Base-by-base conservation (phyloP, 2,113 vertebrate genomes). In the Coracopsis vasa region DNA sequence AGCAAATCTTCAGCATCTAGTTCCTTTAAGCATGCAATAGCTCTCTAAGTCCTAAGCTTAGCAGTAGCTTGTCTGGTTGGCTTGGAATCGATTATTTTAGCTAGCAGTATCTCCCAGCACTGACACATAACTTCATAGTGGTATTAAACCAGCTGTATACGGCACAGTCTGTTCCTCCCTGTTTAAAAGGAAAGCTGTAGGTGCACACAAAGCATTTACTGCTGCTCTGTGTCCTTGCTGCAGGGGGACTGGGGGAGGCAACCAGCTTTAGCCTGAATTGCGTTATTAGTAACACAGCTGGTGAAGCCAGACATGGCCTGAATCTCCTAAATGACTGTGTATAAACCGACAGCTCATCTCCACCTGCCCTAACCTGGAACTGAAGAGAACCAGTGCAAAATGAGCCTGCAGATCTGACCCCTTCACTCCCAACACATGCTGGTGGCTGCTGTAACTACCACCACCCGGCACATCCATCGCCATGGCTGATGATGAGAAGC, bases 81-180 rank as follows among this genome's bases (percentile, higher is more conserved):
- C 44, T 79, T 69, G 42, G 15, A 86, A 54, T 29, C n/a, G 23
- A 86, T 18, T 67, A 29, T n/a, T 82, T 82, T 39, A 77, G 23
- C 13, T 17, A 81, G 39, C 20, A 47, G 10, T 2, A 45, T 16
- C 50, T 58, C 61, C 53, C 33, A 51, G 20, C 47, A 47, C 17
- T 1, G 2, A 31, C 11, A 50, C 11, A 0, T 1, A 48, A 58
- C 13, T n/a, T 50, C 8, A n/a, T 0, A 31, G 23, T 7, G 25
- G 25, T 29, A 37, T 21, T 69, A 85, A 70, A 27, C 12, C 14
- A 54, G 10, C 24, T 64, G 21, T 4, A 16, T 4, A 13, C 10
- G 9, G 20, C 27, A 15, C 27, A 69, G 35, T 20, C 13, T 33
- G 12, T 6, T 54, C 33, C 60, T 73, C 6, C 20, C 31, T 13